Evolutionary conservation across 1,140 invertebrate genomes (phyloP).

Genomic region (Drosophila oshimai): DNA sequence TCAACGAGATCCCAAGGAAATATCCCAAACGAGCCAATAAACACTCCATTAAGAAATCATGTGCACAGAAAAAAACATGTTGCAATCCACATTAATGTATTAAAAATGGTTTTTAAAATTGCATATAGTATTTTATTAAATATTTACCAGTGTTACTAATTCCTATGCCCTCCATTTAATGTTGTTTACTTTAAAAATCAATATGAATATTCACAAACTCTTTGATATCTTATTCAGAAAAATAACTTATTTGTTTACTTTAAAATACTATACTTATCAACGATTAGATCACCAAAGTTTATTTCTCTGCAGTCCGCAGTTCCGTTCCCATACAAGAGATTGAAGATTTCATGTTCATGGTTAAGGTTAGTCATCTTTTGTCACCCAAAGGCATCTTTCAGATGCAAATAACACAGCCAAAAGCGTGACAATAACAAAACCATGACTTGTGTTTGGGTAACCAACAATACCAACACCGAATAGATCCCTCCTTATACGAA

Average conservation of each 20-base stretch:
- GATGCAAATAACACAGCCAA: conserved; percentile 36
- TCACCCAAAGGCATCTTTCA: conserved; percentile 40
- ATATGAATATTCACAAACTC: no score
- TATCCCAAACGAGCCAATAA: conserved; percentile 7
- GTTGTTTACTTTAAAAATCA: no score
- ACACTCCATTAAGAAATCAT: conserved; percentile 13
- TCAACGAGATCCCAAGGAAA: conserved; percentile 3
- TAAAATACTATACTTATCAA: neutral
- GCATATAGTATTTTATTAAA: no score
- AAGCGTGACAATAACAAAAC: neutral
- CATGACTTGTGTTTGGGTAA: conserved; percentile 27
- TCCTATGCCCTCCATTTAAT: no score
- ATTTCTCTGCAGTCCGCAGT: neutral
- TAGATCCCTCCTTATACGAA: conserved; percentile 23
- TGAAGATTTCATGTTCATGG: conserved; percentile 43
- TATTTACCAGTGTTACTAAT: no score
- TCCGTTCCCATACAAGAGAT: conserved; percentile 17
- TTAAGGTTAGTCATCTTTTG: no score
- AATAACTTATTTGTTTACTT: no score
- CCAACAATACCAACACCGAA: conserved; percentile 7
- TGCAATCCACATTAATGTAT: neutral
- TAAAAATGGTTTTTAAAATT: no score
- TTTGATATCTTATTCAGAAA: no score
- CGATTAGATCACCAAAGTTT: neutral
- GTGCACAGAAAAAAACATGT: neutral